phyloP scores from a whole-genome alignment of 2,797 vertebrate genomes.

The Enteromius paludinosus region DNA sequence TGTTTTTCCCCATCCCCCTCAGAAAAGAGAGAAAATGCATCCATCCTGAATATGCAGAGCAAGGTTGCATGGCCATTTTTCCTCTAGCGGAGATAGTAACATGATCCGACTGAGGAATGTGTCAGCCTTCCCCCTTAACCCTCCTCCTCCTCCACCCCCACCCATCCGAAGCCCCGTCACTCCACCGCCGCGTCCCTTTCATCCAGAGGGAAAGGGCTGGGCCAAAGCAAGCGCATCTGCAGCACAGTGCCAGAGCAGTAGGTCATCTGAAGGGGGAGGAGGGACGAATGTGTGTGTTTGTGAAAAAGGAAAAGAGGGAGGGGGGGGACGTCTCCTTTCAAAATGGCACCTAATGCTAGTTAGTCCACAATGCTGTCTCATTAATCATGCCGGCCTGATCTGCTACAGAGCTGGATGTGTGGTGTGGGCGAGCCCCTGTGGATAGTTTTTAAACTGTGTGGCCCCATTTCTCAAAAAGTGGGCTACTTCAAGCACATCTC shows the following conservation, averaged over 20 bases:
- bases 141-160: not conserved
- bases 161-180: constrained; percentile 41
- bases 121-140: constrained; percentile 60
- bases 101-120: constrained; percentile 77
- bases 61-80: constrained; percentile 37
- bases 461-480: constrained; percentile 20
- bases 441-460: constrained; percentile 18
- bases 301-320: constrained; percentile 54
- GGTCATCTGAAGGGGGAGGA: constrained; percentile 70
- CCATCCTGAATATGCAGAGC: constrained; percentile 25
- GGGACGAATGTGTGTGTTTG: constrained; percentile 63
- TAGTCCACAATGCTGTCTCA: constrained; percentile 70
- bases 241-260: constrained; percentile 62
- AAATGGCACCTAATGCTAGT: constrained; percentile 80
- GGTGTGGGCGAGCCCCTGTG: constrained; percentile 42
- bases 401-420: constrained; percentile 57
- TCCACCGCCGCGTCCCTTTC: constrained; percentile 66
- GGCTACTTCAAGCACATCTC: constrained; percentile 15
- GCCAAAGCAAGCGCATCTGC: constrained; percentile 56
- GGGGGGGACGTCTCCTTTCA: constrained; percentile 74
- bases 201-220: constrained; percentile 73
- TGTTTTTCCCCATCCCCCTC: not conserved
- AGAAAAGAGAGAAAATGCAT: not conserved
- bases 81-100: constrained; percentile 72
- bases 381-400: constrained; percentile 66